phyloP scores from a whole-genome alignment of 2,797 vertebrate species.

The Myotis pilosus region DNA sequence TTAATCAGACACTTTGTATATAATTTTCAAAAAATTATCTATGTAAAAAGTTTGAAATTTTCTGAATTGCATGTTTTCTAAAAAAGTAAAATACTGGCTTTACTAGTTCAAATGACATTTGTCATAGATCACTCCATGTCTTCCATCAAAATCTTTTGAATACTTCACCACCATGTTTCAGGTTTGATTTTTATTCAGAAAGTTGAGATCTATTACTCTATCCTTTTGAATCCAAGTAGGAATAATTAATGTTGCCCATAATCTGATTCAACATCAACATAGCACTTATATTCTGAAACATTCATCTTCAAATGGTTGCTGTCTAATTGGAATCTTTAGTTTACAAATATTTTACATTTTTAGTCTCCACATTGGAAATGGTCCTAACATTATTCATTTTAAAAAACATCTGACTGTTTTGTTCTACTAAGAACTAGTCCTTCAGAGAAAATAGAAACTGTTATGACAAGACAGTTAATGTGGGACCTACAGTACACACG shows the following conservation, averaged over 20 bases:
- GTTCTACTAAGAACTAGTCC: background rate
- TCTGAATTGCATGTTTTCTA: background rate
- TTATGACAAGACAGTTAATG: slow-evolving; percentile 50
- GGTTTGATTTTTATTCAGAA: background rate
- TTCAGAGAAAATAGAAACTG: background rate
- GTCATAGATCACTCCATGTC: background rate
- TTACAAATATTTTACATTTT: background rate
- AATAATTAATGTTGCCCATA: background rate
- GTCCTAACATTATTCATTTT: background rate
- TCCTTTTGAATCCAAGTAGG: background rate
- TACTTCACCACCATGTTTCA: background rate
- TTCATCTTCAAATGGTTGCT: background rate
- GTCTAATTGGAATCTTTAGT: background rate
- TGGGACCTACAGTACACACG: slow-evolving; percentile 66
- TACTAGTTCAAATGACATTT: background rate
- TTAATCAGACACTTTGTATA: background rate
- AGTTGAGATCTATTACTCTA: background rate
- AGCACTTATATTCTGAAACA: background rate
- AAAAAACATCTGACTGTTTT: background rate
- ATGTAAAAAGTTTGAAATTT: background rate
- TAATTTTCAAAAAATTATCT: background rate
- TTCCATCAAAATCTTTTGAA: background rate
- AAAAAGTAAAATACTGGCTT: background rate
- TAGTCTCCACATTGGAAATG: background rate
- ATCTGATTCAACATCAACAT: background rate